A percentile compares a stretch with the other conserved stretches of the same genome.
Evolutionary conservation across 1,140 invertebrate species (phyloP).

Genomic region (Scylla paramamosain): DNA sequence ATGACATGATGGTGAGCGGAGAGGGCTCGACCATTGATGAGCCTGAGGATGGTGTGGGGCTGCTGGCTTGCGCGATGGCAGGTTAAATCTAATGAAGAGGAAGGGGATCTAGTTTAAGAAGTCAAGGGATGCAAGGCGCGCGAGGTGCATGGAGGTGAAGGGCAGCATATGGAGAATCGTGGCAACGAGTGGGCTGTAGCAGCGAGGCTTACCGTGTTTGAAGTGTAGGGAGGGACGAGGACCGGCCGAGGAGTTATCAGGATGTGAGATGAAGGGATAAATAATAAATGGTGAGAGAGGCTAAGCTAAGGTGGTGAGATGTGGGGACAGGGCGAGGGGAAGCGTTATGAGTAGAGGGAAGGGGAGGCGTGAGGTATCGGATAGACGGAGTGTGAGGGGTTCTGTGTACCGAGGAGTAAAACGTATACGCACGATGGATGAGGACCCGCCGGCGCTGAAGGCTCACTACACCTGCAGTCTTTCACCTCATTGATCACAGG

Average conservation of each 20-base stretch:
- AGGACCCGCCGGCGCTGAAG: not conserved
- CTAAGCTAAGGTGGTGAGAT: not conserved
- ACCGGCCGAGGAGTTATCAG: not conserved
- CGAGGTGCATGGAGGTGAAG: not conserved
- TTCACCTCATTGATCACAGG: not conserved
- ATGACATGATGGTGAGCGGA: too few relatives aligned
- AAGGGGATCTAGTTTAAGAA: not conserved
- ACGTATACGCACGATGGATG: not conserved
- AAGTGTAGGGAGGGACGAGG: not conserved
- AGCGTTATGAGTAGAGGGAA: not conserved
- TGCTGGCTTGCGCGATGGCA: not conserved
- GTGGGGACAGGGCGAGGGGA: not conserved
- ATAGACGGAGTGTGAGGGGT: too few relatives aligned
- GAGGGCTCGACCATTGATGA: not conserved
- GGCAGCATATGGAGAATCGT: not conserved
- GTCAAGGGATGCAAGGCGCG: not conserved
- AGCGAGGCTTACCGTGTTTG: not conserved
- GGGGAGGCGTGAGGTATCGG: too few relatives aligned
- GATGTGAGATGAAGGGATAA: conserved; percentile 18
- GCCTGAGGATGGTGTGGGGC: not conserved
- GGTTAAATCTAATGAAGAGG: conserved; percentile 4
- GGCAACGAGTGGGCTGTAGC: not conserved
- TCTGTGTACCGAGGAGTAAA: too few relatives aligned
- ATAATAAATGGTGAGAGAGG: not conserved
- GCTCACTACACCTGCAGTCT: not conserved